These are phyloP conservation scores for Chalcosyrphus nemorum DNA, from an alignment of 2,888 invertebrate genomes.

Conservation along the genomic window DNA sequence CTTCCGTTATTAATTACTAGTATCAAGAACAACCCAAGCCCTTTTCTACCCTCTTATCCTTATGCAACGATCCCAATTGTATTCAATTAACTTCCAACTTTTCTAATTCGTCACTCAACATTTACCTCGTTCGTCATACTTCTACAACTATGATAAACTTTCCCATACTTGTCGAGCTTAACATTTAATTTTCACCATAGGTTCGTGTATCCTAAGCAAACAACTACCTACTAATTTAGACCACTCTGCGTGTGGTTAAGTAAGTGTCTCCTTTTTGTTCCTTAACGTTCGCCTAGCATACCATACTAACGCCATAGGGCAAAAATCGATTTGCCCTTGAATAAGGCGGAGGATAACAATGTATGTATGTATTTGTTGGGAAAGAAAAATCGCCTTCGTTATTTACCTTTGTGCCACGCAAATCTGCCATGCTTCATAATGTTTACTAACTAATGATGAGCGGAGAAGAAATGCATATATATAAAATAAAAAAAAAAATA, in stretches of 20 bases:
- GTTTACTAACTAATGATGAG: constrained; percentile 46
- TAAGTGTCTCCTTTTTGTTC: constrained; percentile 60
- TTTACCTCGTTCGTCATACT: not conserved
- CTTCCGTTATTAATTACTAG: not conserved
- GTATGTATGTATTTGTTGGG: not conserved
- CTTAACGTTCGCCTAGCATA: constrained; percentile 37
- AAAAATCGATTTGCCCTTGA: constrained; percentile 67
- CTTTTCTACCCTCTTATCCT: not conserved
- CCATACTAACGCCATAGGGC: constrained; percentile 26
- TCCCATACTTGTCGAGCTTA: constrained; percentile 4
- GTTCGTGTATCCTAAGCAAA: constrained; percentile 53
- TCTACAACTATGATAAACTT: not conserved
- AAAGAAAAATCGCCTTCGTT: constrained; percentile 51
- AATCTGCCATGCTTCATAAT: constrained; percentile 50
- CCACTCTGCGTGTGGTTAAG: constrained; percentile 60
- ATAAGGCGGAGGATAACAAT: constrained; percentile 21
- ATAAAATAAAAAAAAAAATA: not conserved
- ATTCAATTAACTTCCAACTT: constrained; percentile 12
- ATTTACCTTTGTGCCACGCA: constrained; percentile 63
- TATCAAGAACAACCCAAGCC: not conserved
- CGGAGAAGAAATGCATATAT: constrained; percentile 43
- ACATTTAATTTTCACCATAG: constrained; percentile 27
- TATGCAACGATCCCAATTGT: not conserved
- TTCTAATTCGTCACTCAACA: constrained; percentile 8
- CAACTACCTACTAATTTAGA: constrained; percentile 58